Conservation (phyloP, 2,888 invertebrate species). For the Ashinkailepas kermadecensis region DNA sequence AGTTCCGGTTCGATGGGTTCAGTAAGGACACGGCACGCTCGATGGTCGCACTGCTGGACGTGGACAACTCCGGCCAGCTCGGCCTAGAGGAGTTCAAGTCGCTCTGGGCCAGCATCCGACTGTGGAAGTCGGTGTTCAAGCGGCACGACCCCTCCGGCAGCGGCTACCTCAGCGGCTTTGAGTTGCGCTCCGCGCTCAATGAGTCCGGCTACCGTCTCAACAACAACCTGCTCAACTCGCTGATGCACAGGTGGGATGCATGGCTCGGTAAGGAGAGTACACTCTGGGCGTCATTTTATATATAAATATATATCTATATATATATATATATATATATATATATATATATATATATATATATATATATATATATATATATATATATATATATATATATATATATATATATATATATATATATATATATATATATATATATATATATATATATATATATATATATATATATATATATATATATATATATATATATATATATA, state of each 20-base stretch:
- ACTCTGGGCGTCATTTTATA: too few relatives aligned
- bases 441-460: too few relatives aligned
- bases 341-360: too few relatives aligned
- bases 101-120: slow-evolving; percentile 72
- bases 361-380: too few relatives aligned
- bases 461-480: too few relatives aligned
- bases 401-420: too few relatives aligned
- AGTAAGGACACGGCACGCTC: slow-evolving; percentile 85
- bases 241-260: slow-evolving; percentile 51
- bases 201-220: slow-evolving; percentile 87
- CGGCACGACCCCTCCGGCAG: slow-evolving; percentile 71
- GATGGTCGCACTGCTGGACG: slow-evolving; percentile 89
- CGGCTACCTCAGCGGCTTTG: slow-evolving; percentile 70
- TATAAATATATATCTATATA: too few relatives aligned
- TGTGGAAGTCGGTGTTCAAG: slow-evolving; percentile 83
- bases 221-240: slow-evolving; percentile 74
- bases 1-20: slow-evolving; percentile 64
- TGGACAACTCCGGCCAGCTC: slow-evolving; percentile 81
- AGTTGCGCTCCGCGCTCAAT: slow-evolving; percentile 73
- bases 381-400: too few relatives aligned
- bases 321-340: too few relatives aligned
- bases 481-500: too few relatives aligned
- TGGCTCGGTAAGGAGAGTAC: too few relatives aligned
- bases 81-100: slow-evolving; percentile 83
- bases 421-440: too few relatives aligned